These are phyloP conservation scores for Hycleus phaleratus DNA, from an alignment of 1,140 invertebrate species.

Conservation along the genomic window DNA sequence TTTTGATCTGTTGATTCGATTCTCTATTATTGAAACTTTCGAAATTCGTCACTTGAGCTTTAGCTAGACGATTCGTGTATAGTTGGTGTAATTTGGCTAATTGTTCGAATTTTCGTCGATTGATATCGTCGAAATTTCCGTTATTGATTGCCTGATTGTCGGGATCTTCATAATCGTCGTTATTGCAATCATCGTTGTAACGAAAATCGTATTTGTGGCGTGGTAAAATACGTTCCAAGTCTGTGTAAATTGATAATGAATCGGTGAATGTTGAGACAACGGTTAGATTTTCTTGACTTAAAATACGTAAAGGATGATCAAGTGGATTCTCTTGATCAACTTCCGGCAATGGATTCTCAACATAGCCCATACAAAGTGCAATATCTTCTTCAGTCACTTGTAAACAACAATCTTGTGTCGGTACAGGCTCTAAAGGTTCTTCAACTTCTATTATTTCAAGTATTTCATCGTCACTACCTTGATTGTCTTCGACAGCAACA, in stretches of 20 bases:
- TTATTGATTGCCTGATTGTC: conserved; percentile 32
- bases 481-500: conserved; percentile 26
- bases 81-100: conserved; percentile 59
- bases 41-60: conserved; percentile 50
- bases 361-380: conserved; percentile 70
- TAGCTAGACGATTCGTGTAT: conserved; percentile 58
- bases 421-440: conserved; percentile 69
- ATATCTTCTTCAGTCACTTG: conserved; percentile 91
- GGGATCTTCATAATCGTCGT: conserved; percentile 40
- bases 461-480: conserved; percentile 55
- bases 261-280: conserved; percentile 81
- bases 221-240: conserved; percentile 54
- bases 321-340: conserved; percentile 55
- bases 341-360: conserved; percentile 63
- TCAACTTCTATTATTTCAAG: conserved; percentile 76
- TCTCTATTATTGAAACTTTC: conserved; percentile 44
- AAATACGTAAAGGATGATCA: conserved; percentile 75
- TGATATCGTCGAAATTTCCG: conserved; percentile 31
- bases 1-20: conserved; percentile 41
- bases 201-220: conserved; percentile 33
- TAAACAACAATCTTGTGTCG: conserved; percentile 72
- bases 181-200: conserved; percentile 27
- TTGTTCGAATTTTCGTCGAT: conserved; percentile 53
- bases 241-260: conserved; percentile 68
- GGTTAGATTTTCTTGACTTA: conserved; percentile 84